Conservation (phyloP, 2,797 vertebrate species). For the Carduelis carduelis region DNA sequence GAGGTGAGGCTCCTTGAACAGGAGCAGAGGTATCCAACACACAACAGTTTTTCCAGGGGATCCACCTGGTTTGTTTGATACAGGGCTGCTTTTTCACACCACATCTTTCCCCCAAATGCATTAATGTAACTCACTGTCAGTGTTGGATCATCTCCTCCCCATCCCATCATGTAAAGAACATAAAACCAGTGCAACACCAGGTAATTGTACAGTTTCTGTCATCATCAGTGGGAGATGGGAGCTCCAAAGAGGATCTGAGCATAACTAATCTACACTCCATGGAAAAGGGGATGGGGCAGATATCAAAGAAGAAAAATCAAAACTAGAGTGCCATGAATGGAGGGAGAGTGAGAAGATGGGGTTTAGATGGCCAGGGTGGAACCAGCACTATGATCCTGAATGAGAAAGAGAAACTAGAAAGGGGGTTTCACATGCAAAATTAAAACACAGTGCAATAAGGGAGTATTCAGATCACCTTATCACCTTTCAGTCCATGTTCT, state of each 20-base stretch:
- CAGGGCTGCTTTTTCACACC: background rate
- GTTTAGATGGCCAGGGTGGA: background rate
- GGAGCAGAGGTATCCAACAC: background rate
- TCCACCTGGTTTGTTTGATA: background rate
- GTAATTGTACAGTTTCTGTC: background rate
- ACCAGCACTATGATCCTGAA: background rate
- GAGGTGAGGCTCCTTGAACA: background rate
- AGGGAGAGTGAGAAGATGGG: background rate
- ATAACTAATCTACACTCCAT: background rate
- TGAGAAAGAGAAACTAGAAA: background rate
- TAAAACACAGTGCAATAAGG: conserved; percentile 88
- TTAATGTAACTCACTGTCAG: background rate
- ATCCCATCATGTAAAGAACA: rapidly evolving
- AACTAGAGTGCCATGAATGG: background rate
- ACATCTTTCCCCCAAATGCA: background rate
- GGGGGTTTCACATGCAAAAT: conserved; percentile 71
- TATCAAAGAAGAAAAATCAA: background rate
- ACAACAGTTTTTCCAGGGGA: background rate
- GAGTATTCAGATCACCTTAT: conserved; percentile 94
- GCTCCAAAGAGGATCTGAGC: background rate
- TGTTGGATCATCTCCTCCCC: background rate
- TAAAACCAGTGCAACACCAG: background rate
- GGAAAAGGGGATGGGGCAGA: background rate
- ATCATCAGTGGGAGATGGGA: background rate
- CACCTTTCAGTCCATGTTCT: conserved; percentile 99